Percentiles rank a stretch among this genome's conserved stretches.
Conservation (phyloP, 2,113 vertebrate species). For the Monarcha castaneiventris region DNA sequence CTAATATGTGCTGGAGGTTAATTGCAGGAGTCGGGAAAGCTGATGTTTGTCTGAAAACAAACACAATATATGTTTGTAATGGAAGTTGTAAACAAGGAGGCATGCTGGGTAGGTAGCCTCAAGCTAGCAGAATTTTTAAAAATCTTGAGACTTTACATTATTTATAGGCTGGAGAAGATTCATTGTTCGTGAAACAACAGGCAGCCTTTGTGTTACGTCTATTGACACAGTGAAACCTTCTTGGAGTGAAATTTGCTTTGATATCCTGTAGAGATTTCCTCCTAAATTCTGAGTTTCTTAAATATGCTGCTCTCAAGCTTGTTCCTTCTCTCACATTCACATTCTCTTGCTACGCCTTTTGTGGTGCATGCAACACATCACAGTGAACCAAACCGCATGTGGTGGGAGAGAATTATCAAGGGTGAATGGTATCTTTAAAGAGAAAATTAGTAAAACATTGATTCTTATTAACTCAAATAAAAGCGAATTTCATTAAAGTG, state of each 20-base stretch:
- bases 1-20: constrained; percentile 23
- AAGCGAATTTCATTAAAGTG: not conserved
- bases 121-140: constrained; percentile 53
- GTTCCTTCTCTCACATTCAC: not conserved
- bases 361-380: not conserved
- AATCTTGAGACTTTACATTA: constrained; percentile 52
- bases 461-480: constrained; percentile 18
- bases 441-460: constrained; percentile 25
- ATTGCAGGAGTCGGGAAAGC: constrained; percentile 48
- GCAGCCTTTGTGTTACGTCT: not conserved
- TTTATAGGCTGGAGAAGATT: constrained; percentile 59
- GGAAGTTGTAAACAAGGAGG: constrained; percentile 65
- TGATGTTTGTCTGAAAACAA: constrained; percentile 45
- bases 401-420: constrained; percentile 7
- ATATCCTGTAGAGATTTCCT: constrained; percentile 5
- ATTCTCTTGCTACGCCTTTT: rapidly evolving
- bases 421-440: not conserved
- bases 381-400: not conserved
- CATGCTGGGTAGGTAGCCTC: constrained; percentile 58
- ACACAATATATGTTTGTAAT: constrained; percentile 32
- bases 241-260: constrained; percentile 29
- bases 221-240: constrained; percentile 6
- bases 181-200: constrained; percentile 57
- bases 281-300: not conserved
- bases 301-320: not conserved